Evolutionary conservation across 2,888 invertebrate genomes (phyloP).

Genomic region (Leptothorax acervorum): DNA sequence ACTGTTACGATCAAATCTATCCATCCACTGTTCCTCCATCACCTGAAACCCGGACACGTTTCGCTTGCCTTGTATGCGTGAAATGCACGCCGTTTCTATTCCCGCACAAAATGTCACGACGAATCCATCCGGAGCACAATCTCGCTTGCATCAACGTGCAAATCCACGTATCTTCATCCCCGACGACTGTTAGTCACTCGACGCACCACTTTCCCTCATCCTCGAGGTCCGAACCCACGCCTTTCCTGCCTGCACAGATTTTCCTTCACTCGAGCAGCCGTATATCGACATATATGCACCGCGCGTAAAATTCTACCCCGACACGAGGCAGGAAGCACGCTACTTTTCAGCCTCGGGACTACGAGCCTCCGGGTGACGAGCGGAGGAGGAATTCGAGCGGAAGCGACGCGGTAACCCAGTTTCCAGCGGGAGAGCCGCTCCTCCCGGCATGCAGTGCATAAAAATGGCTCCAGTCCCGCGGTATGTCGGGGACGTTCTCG

Average conservation of each 20-base stretch:
- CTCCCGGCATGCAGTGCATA: conserved; percentile 43
- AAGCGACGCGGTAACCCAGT: conserved; percentile 54
- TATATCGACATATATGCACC: neutral
- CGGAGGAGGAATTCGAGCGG: conserved; percentile 43
- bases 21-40: neutral
- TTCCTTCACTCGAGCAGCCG: neutral
- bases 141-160: neutral
- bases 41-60: neutral
- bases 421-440: conserved; percentile 52
- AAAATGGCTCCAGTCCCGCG: conserved; percentile 46
- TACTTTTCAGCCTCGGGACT: neutral
- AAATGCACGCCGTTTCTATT: neutral
- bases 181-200: conserved; percentile 9
- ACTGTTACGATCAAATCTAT: neutral
- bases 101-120: neutral
- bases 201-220: conserved; percentile 12
- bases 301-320: neutral
- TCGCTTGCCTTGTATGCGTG: neutral
- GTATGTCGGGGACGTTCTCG: neutral
- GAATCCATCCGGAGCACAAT: neutral
- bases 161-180: neutral
- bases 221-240: neutral
- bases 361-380: conserved; percentile 23
- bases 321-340: neutral
- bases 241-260: neutral